These are phyloP conservation scores for Clostera curtula DNA, from an alignment of 2,888 invertebrate species.

Conservation along the genomic window DNA sequence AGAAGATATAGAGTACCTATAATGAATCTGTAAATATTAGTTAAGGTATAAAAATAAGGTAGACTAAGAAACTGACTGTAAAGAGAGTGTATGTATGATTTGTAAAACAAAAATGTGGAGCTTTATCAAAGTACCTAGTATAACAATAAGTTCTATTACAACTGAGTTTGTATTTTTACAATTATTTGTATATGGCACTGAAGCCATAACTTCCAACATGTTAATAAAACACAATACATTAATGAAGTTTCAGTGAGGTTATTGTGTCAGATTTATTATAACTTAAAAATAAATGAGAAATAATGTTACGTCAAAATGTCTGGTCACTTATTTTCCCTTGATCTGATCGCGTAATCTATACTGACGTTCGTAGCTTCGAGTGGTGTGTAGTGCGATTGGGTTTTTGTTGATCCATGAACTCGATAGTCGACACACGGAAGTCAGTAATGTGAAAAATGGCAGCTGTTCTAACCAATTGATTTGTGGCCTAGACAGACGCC, in stretches of 20 bases:
- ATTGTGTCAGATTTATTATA: constrained; percentile 67
- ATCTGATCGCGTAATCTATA: background rate
- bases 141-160: constrained; percentile 60
- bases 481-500: no score
- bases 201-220: constrained; percentile 54
- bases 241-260: constrained; percentile 46
- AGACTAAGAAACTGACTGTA: constrained; percentile 62
- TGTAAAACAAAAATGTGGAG: constrained; percentile 74
- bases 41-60: constrained; percentile 30
- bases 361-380: no score
- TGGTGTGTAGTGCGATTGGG: no score
- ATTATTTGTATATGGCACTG: constrained; percentile 58
- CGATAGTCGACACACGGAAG: no score
- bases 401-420: no score
- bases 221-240: constrained; percentile 55
- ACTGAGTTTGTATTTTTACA: constrained; percentile 73
- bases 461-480: no score
- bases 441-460: no score
- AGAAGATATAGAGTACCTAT: constrained; percentile 62
- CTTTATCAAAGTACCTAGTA: constrained; percentile 74
- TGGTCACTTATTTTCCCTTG: constrained; percentile 15
- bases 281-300: constrained; percentile 64
- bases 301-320: constrained; percentile 41
- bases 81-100: constrained; percentile 72
- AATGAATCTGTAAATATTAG: constrained; percentile 65